Evolutionary conservation across 2,797 vertebrate genomes (phyloP).

Genomic region (Fratercula arctica): DNA sequence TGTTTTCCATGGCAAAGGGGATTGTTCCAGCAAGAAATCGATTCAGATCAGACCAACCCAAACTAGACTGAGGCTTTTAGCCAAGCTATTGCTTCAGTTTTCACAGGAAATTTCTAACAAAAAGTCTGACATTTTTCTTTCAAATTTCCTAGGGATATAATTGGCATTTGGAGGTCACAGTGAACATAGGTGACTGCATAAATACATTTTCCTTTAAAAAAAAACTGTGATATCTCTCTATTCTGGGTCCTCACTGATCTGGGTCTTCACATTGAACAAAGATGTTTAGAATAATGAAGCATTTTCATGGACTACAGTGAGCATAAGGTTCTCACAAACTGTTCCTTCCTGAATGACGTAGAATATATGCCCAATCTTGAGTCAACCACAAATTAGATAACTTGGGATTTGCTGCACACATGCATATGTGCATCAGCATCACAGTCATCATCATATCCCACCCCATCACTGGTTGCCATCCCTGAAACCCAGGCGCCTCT

Average conservation of each 20-base stretch:
- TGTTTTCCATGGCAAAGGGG: neutral
- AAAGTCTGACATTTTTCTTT: constrained; percentile 19
- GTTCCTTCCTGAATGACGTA: neutral
- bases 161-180: neutral
- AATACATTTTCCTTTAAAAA: neutral
- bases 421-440: neutral
- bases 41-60: neutral
- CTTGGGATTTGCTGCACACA: neutral
- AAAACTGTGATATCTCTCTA: neutral
- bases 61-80: neutral
- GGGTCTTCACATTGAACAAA: neutral
- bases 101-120: neutral
- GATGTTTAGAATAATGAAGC: neutral
- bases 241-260: neutral
- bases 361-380: neutral
- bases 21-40: neutral
- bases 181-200: neutral
- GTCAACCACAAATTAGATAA: neutral
- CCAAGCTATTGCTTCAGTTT: neutral
- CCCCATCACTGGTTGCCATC: neutral
- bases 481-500: neutral
- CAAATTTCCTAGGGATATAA: neutral
- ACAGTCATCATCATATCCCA: neutral
- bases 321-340: neutral
- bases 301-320: neutral